Base-by-base conservation (phyloP, 2,113 vertebrate genomes). In the Daboia siamensis region DNA sequence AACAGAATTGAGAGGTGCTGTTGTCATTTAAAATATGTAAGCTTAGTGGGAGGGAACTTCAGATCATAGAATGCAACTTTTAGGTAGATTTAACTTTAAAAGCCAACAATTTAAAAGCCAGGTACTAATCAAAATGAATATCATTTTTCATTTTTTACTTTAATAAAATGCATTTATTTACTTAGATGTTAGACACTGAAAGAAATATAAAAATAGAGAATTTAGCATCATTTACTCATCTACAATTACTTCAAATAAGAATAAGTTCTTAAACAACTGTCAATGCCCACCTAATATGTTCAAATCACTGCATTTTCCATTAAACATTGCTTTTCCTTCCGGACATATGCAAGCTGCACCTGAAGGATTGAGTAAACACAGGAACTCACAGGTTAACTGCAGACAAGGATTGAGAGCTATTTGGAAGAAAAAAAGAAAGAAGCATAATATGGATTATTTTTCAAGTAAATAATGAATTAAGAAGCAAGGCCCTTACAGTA, bases 291-390 rank as follows among this genome's bases (percentile, higher is more conserved):
- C 99, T 97, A 98, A 97, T 74, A 98, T 94, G 93, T 94, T 98
- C 91, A 98, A 97, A 94, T 99, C 98, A 80, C 95, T 97, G 93
- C 99, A 99, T 46, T 98, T 98, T 91, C 98, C 98, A 93, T 99
- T 99, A 95, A 99, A 95, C 96, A 99, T 95, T 0, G 98, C 96
- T 94, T 99, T 99, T 91, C 99, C 99, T 97, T 99, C 99, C 89
- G 99, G 98, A 97, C 99, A 99, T 84, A 97, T 97, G 95, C 99
- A 99, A 1, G 98, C 98, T 93, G 98, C 98, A 61, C 99, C 99
- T 89, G 97, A 97, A 91, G 99, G 99, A 95, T 99, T 99, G 54
- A 99, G 98, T 91, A 99, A 97, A 97, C 99, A 99, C 97, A 99
- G 98, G 95, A 99, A 99, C 84, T 99, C 99, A 95, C 99, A 99